Evolutionary conservation across 2,797 vertebrate genomes (phyloP).

Genomic region (Liparis tanakae): DNA sequence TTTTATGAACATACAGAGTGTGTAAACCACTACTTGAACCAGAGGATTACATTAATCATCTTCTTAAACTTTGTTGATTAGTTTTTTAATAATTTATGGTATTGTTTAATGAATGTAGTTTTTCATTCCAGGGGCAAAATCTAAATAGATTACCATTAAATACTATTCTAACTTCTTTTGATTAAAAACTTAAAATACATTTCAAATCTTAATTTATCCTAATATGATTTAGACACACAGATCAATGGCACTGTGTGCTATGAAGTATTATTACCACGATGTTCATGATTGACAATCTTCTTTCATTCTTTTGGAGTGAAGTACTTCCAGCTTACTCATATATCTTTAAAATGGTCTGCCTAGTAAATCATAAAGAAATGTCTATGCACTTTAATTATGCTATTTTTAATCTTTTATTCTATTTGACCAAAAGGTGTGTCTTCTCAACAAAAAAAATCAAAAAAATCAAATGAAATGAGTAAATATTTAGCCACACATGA

Average conservation of each 20-base stretch:
- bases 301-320: constrained; percentile 1
- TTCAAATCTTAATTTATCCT: neutral
- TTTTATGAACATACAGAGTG: neutral
- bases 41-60: neutral
- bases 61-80: neutral
- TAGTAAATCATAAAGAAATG: constrained; percentile 44
- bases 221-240: constrained; percentile 11
- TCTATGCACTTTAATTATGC: constrained; percentile 40
- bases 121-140: neutral
- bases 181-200: neutral
- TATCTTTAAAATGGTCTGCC: constrained; percentile 17
- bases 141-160: neutral
- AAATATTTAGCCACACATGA: neutral
- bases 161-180: neutral
- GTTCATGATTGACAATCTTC: constrained; percentile 7
- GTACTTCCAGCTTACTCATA: constrained; percentile 5
- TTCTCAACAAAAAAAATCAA: too few species aligned
- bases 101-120: neutral
- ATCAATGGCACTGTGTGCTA: neutral
- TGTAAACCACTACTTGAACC: neutral
- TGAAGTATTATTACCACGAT: constrained; percentile 2
- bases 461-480: too few species aligned
- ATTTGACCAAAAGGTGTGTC: constrained; percentile 18
- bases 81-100: neutral
- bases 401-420: constrained; percentile 46